Base-by-base conservation (phyloP, 2,113 vertebrate genomes). In the Semnornis frantzii region DNA sequence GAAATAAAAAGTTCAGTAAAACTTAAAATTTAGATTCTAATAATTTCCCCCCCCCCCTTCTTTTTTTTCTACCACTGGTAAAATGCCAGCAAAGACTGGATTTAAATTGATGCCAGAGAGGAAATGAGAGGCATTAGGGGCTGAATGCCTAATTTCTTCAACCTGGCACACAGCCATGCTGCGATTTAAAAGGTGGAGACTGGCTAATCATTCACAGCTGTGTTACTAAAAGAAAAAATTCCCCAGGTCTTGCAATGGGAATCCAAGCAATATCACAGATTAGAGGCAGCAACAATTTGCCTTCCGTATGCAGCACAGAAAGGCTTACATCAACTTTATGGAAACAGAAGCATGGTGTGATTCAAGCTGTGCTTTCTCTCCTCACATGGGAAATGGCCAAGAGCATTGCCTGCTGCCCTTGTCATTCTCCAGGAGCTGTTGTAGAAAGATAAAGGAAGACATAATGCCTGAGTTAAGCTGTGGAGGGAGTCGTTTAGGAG, bases 391-490 rank as follows among this genome's bases (percentile, higher is more conserved):
- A 91, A 87, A 74, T 44, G 37, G 46, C 15, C 70, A 34, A 77
- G 34, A 17, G 18, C 1, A 0, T 10, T 64, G 48, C 52, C 54
- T 0, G 0, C 28, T 77, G 39, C 19, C 48, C 59, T 64, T 42
- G 65, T n/a, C 25, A 19, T 23, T 34, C 31, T 59, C 63, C 1
- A 3, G 54, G 37, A 87, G 46, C 74, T 72, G 64, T n/a, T 55
- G 10, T 14, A 50, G 62, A 46, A 79, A 69, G 74, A 37, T 18
- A 46, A 0, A 12, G n/a, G 31, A 52, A 71, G 60, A 37, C 33
- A 33, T 8, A 82, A 79, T 50, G 55, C 44, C 48, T 54, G 20
- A 86, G 20, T 39, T 75, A 66, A 79, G 16, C 15, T 76, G 44
- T 58, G 55, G 23, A 82, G 34, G 65, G 44, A 59, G 82, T 82